These are phyloP conservation scores for Arenaria interpres DNA, from an alignment of 2,113 vertebrate species.

Conservation along the genomic window DNA sequence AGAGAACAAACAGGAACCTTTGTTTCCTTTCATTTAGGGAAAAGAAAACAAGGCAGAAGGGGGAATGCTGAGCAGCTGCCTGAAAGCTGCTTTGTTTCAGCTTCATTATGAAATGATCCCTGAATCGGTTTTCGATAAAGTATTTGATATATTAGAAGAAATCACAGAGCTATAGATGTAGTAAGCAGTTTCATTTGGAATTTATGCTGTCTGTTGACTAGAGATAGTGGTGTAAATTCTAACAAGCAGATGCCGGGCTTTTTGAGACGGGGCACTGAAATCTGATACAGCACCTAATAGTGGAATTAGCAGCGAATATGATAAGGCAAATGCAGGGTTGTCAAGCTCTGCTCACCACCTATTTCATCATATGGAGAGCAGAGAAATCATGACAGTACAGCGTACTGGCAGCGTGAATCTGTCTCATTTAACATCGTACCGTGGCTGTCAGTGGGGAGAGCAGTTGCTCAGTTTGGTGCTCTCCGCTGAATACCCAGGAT, in stretches of 20 bases:
- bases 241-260: neutral
- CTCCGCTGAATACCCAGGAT: constrained; percentile 31
- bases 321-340: neutral
- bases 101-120: neutral
- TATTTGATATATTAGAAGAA: neutral
- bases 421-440: constrained; percentile 8
- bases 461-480: constrained; percentile 15
- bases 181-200: neutral
- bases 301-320: neutral
- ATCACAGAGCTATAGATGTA: neutral
- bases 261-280: neutral
- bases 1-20: constrained; percentile 68
- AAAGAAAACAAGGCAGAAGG: constrained; percentile 39
- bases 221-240: neutral
- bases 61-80: constrained; percentile 39
- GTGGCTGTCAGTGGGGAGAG: constrained; percentile 2
- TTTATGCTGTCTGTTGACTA: neutral
- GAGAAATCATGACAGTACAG: neutral
- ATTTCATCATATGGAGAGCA: neutral
- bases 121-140: neutral
- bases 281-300: neutral
- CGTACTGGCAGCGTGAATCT: neutral
- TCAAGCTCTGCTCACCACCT: neutral
- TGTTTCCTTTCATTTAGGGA: constrained; percentile 53
- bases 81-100: constrained; percentile 25